Base-by-base conservation (phyloP, 2,888 invertebrate species). In the Macaria liturata region DNA sequence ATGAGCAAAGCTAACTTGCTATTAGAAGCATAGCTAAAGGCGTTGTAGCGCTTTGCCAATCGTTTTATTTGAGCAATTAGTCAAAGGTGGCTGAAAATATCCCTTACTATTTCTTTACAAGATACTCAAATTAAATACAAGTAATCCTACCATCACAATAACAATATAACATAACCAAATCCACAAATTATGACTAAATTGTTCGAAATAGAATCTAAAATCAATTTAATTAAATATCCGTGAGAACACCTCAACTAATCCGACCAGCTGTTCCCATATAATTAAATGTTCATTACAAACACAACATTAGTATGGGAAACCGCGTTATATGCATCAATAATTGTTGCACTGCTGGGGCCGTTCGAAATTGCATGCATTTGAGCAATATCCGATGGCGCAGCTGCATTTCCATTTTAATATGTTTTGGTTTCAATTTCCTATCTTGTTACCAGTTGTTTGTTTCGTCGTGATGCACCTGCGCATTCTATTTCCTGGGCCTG, bases 361-460 rank as follows among this genome's bases (percentile, higher is more conserved):
- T 49, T 32, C 46, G 40, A 49, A 55, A 55, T 55, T 46, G 49
- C 55, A 42, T 40, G 46, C 20, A 9, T 45, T 49, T 50, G 32
- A 40, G 34, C n/a, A 50, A 46, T 50, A 45, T 42, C 49, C 47
- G 45, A 6, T 8, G 31, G 30, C 49, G 37, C 55, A 45, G 52
- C 43, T 52, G 49, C 45, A 54, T 59, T 62, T 54, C 49, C 61
- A 57, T 61, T 57, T 54, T 57, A 61, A 51, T 59, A 52, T 59
- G 56, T 64, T 57, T 61, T 40, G 58, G 58, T 60, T 60, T 59
- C 63, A 62, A 67, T 67, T 63, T 62, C 61, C 56, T 56, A 60
- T 63, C 54, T 63, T 62, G 66, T 63, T 61, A 44, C 55, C 54
- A 50, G 52, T 54, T 44, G 54, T 58, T 54, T 40, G 61, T 46